Evolutionary conservation across 2,113 vertebrate genomes (phyloP), one percentile per base, ranked within the genome.

Genomic region (Esox niger): DNA sequence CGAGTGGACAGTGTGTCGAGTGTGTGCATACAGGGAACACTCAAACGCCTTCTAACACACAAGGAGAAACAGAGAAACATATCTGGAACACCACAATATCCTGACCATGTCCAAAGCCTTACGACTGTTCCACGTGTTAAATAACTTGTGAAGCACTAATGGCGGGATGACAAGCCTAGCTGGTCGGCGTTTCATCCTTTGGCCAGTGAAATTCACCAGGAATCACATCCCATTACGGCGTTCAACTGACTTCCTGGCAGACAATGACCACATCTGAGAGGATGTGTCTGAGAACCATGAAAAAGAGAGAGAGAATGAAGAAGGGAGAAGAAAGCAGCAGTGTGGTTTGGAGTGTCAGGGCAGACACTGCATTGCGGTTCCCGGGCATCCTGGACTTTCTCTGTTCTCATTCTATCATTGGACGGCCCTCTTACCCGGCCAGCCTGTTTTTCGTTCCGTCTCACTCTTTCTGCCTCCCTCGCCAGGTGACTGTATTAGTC

Each of bases 61-160:
- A 10, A 32, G 65, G 60, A 59, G 69, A 20, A 29, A 74, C 11
- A 55, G 60, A 62, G 73, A 69, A 59, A 10, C 77, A 73, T 71
- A 31, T 66, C 47, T 11, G 15, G 23, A 62, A 70, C 29, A 26
- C 58, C 64, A 21, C 85, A 80, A 59, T 47, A 69, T 76, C 81
- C 74, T 49, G 75, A 77, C 79, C 81, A 46, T 68, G 73, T 78
- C 46, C 61, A 76, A 69, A 71, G 57, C 73, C 69, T 61, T 27
- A 74, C 67, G 76, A 84, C 82, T 79, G 75, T 56, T 68, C 15
- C 66, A 83, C 85, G 81, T 83, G 77, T 77, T 71, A 81, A 90
- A 88, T 80, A 79, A 75, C 76, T 83, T 80, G 59, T 88, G 88
- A 88, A 88, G 86, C 80, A 79, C 84, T 89, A 89, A 90, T 89